Percentiles rank a stretch among this genome's conserved stretches.
These are phyloP conservation scores for Coboldia fuscipes DNA, from an alignment of 1,140 invertebrate species.

Conservation along the genomic window DNA sequence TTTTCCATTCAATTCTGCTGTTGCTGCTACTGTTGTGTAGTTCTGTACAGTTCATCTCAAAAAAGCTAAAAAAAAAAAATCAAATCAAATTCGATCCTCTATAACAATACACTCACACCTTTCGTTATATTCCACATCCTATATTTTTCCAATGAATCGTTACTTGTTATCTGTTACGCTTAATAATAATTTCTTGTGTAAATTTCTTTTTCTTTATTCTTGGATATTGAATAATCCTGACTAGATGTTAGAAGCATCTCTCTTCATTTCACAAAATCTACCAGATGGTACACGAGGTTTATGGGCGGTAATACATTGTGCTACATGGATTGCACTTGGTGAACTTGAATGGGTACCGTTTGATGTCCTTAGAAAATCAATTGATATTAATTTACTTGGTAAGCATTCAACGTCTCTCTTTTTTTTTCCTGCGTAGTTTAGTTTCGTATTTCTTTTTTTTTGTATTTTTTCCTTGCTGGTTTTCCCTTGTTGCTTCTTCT, in stretches of 20 bases:
- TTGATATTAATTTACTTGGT: conserved; percentile 56
- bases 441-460: neutral
- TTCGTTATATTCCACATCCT: too few relatives aligned
- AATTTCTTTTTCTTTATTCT: too few relatives aligned
- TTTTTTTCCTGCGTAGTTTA: neutral
- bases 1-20: neutral
- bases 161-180: too few relatives aligned
- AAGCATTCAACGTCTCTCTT: conserved; percentile 9
- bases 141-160: too few relatives aligned
- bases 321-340: conserved; percentile 67
- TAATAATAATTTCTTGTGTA: too few relatives aligned
- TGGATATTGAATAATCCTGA: too few relatives aligned
- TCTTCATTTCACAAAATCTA: conserved; percentile 52
- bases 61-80: too few relatives aligned
- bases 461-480: too few relatives aligned
- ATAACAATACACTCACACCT: too few relatives aligned
- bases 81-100: too few relatives aligned
- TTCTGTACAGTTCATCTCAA: too few relatives aligned
- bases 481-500: too few relatives aligned
- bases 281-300: conserved; percentile 55
- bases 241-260: conserved; percentile 45
- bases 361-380: conserved; percentile 43
- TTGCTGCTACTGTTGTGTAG: neutral
- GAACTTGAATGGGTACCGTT: conserved; percentile 75
- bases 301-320: conserved; percentile 79